These are phyloP conservation scores for Colletes latitarsis DNA, from an alignment of 1,140 invertebrate genomes.

Conservation along the genomic window DNA sequence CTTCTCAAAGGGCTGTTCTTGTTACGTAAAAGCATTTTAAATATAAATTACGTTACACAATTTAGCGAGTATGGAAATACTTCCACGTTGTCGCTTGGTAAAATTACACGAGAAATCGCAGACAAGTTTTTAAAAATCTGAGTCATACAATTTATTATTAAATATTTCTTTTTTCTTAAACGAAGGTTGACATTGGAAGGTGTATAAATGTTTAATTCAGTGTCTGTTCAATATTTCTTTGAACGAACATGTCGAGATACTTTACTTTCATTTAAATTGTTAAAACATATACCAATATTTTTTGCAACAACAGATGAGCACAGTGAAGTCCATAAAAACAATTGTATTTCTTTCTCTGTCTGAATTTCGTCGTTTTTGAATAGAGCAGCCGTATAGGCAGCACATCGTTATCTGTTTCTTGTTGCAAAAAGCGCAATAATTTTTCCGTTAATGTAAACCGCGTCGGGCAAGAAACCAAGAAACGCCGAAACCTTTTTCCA, in stretches of 20 bases:
- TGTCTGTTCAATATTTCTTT: too few species aligned
- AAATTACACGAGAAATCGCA: background rate
- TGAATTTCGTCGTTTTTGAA: background rate
- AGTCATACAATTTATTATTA: too few species aligned
- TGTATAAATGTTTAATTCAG: too few species aligned
- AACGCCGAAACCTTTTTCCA: background rate
- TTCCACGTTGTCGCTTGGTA: background rate
- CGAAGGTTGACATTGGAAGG: too few species aligned
- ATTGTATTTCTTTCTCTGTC: background rate
- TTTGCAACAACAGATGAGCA: too few species aligned
- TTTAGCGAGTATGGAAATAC: background rate
- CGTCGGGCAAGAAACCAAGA: slow-evolving; percentile 12
- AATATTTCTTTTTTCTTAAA: too few species aligned
- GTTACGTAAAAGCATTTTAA: background rate
- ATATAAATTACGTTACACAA: background rate
- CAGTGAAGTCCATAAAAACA: background rate
- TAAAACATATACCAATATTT: too few species aligned
- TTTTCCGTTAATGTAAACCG: background rate
- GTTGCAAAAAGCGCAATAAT: background rate
- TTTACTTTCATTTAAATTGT: too few species aligned
- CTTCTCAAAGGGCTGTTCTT: too few species aligned
- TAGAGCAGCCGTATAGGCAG: background rate
- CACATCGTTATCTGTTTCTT: background rate
- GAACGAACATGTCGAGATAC: too few species aligned
- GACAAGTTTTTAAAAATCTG: too few species aligned